These are phyloP conservation scores for Trachelipus rathkii DNA, from an alignment of 1,140 invertebrate genomes.

Conservation along the genomic window DNA sequence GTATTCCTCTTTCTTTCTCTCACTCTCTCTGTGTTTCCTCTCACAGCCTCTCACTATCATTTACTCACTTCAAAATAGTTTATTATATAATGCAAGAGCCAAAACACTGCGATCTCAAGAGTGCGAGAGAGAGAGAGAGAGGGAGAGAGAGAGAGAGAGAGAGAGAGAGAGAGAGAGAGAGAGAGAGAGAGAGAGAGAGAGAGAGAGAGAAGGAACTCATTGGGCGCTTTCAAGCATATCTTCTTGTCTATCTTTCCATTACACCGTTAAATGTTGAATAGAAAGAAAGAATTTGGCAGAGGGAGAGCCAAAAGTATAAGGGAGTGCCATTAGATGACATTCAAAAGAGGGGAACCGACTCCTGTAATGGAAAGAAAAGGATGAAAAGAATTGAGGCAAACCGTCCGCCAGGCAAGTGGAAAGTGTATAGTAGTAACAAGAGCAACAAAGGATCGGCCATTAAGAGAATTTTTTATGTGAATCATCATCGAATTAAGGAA, in stretches of 20 bases:
- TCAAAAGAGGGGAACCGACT: background rate
- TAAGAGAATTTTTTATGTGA: slow-evolving; percentile 40
- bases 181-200: too few species aligned
- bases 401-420: background rate
- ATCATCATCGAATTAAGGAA: slow-evolving; percentile 41
- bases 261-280: background rate
- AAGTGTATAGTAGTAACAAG: background rate
- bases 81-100: too few species aligned
- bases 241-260: background rate
- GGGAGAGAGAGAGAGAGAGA: too few species aligned
- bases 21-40: background rate
- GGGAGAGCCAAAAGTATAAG: background rate
- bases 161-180: too few species aligned
- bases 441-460: slow-evolving; percentile 40
- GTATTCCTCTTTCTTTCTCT: background rate
- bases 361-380: background rate
- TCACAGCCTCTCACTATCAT: too few species aligned
- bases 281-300: background rate
- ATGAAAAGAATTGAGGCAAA: background rate
- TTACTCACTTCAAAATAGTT: too few species aligned
- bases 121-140: too few species aligned
- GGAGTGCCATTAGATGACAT: background rate
- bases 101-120: too few species aligned
- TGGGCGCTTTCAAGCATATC: too few species aligned
- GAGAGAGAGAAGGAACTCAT: too few species aligned